phyloP scores from a whole-genome alignment of 2,113 vertebrate species.

The Gambusia affinis region DNA sequence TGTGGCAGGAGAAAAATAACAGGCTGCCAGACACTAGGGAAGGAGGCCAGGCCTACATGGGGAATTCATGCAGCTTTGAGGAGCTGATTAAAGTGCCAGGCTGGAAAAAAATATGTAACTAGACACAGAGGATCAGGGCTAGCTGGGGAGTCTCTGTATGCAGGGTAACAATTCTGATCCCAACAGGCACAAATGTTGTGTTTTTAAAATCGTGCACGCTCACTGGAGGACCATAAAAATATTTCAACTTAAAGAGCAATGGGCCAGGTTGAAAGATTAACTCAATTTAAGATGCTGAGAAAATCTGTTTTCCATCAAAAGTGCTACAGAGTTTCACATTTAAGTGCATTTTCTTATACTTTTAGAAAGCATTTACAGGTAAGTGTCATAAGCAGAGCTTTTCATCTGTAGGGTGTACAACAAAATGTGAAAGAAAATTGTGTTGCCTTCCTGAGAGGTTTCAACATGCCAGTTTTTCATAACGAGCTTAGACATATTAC shows the following conservation, averaged over 20 bases:
- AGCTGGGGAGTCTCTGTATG: constrained; percentile 49
- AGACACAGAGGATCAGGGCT: constrained; percentile 54
- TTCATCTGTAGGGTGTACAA: neutral
- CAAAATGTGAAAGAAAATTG: neutral
- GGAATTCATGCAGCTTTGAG: constrained; percentile 65
- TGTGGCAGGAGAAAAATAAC: constrained; percentile 57
- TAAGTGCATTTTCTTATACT: constrained; percentile 14
- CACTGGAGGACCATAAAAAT: constrained; percentile 34
- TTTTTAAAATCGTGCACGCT: constrained; percentile 27
- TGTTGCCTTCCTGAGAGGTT: neutral
- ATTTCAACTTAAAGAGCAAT: constrained; percentile 29
- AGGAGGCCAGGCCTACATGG: constrained; percentile 45
- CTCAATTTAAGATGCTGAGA: constrained; percentile 25
- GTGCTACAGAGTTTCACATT: constrained; percentile 17
- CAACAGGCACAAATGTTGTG: constrained; percentile 47
- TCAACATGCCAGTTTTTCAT: constrained; percentile 20
- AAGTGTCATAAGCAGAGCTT: neutral
- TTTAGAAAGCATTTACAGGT: constrained; percentile 27
- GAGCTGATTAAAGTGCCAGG: constrained; percentile 72
- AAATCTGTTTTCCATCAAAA: constrained; percentile 28
- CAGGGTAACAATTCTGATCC: constrained; percentile 55
- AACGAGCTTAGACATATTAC: constrained; percentile 19
- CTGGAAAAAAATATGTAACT: constrained; percentile 44
- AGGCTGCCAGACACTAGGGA: constrained; percentile 59
- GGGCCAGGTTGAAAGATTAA: constrained; percentile 31